Percentiles rank a stretch among this genome's conserved stretches.
phyloP scores from a whole-genome alignment of 2,113 vertebrate genomes.

The Hemicordylus capensis region DNA sequence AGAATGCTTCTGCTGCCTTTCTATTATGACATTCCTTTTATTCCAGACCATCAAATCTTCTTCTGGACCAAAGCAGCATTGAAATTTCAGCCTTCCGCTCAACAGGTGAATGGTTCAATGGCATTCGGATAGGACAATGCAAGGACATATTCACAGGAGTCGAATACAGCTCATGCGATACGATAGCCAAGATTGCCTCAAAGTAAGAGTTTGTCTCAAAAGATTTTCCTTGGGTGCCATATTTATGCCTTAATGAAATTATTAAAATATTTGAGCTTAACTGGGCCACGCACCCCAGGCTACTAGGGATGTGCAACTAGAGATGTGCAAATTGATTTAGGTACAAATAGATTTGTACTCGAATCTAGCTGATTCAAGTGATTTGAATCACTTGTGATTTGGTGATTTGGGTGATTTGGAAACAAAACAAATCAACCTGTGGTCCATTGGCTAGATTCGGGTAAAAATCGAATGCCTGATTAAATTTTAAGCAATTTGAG shows the following conservation, averaged over 20 bases:
- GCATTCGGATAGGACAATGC: conserved; percentile 89
- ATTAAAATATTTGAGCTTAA: neutral
- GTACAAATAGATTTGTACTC: too few species aligned
- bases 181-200: conserved; percentile 94
- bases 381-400: too few species aligned
- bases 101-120: conserved; percentile 92
- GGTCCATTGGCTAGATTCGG: too few species aligned
- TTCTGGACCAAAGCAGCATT: conserved; percentile 91
- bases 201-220: conserved; percentile 81
- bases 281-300: neutral
- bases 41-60: conserved; percentile 90
- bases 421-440: too few species aligned
- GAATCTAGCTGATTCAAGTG: too few species aligned
- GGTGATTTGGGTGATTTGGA: too few species aligned
- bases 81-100: conserved; percentile 86
- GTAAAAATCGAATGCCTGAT: too few species aligned
- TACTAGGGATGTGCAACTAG: too few species aligned
- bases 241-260: neutral
- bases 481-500: too few species aligned
- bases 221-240: neutral
- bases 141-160: conserved; percentile 95
- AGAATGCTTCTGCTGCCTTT: neutral
- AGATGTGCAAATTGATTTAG: too few species aligned
- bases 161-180: conserved; percentile 96
- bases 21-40: conserved; percentile 22